Base-by-base conservation (phyloP, 2,113 vertebrate genomes). In the Hemiscyllium ocellatum region DNA sequence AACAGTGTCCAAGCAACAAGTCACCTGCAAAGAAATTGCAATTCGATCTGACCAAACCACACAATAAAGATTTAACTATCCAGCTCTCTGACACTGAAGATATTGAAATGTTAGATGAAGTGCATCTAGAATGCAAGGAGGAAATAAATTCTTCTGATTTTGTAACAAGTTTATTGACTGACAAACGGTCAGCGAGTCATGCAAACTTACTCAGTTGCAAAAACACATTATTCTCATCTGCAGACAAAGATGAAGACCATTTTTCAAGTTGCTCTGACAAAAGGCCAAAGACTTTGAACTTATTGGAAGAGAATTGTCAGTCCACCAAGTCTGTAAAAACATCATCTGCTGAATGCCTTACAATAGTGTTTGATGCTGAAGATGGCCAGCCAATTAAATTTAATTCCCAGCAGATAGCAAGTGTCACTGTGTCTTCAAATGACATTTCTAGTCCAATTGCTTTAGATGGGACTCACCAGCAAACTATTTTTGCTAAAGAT, bases 371-470 rank as follows among this genome's bases (percentile, higher is more conserved):
- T 87, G 98, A 99, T 96, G 98, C 98, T 0, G 97, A 98, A 96
- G 98, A 98, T 56, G 98, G 98, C 8, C 97, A 98, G 83, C 98
- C 98, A 13, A 98, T 98, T 96, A 97, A 98, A 96, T 97, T 98
- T 95, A 97, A 97, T 96, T 97, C 98, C 95, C 98, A 98, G 96
- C 98, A 98, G 96, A 97, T 97, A 76, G 96, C 97, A 85, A 95
- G 97, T 96, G 96, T 97, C 96, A 96, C 97, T 76, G 97, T 97
- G 96, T 98, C 97, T 96, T 97, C 97, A 96, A 97, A 97, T 96
- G 97, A 98, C 86, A 96, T 97, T 96, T 97, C 97, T 96, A 13
- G 22, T 72, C 69, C 94, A 95, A 52, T 72, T 95, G 68, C 24
- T 95, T 72, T 50, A 72, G 94, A 72, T 95, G 96, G 97, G 96